Percentiles rank a stretch among this genome's conserved stretches.
phyloP scores from a whole-genome alignment of 2,113 vertebrate species.

The Oreochromis tanganicae region DNA sequence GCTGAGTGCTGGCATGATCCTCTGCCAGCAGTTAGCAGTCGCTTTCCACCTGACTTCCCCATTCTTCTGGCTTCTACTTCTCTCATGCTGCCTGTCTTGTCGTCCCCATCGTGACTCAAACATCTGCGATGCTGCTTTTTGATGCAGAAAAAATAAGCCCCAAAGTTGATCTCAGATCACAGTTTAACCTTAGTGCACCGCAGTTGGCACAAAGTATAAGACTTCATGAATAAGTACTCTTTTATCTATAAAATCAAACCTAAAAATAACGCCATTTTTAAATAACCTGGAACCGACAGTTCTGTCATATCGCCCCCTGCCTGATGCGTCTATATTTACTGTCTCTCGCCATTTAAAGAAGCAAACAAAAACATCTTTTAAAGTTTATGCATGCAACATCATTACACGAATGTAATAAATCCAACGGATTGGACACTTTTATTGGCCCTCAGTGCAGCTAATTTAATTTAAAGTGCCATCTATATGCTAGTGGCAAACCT shows the following conservation, averaged over 20 bases:
- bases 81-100: conserved; percentile 16
- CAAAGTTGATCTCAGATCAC: not conserved
- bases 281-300: not conserved
- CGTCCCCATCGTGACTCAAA: not conserved
- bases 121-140: not conserved
- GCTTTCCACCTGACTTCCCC: conserved; percentile 48
- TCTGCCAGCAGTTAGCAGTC: conserved; percentile 18
- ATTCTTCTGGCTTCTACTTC: conserved; percentile 4
- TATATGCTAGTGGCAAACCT: conserved; percentile 12
- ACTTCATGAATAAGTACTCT: not conserved
- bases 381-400: conserved; percentile 13
- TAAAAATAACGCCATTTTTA: not conserved
- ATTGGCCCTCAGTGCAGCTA: conserved; percentile 20
- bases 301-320: not conserved
- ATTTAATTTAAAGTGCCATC: conserved; percentile 44
- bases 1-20: conserved; percentile 4
- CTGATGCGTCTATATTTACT: not conserved
- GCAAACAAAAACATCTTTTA: conserved; percentile 12
- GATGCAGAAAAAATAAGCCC: not conserved
- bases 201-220: not conserved
- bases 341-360: not conserved
- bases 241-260: not conserved
- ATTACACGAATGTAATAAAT: conserved; percentile 23
- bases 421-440: conserved; percentile 25
- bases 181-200: not conserved